Conservation (phyloP, 1,140 invertebrate species). For the Platyscapa corneri region DNA sequence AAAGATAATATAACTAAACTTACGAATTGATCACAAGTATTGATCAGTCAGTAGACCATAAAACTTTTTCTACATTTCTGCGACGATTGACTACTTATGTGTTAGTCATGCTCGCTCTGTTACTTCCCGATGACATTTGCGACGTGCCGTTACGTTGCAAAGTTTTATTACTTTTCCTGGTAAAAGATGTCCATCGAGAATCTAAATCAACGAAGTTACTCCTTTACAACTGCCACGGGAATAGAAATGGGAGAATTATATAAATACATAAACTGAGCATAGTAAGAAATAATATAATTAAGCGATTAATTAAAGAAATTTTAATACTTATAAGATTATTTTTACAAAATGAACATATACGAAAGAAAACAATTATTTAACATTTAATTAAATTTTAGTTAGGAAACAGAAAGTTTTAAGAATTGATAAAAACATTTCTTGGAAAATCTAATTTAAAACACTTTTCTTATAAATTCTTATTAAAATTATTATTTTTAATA, state of each 20-base stretch:
- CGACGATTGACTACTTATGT: neutral
- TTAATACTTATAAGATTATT: neutral
- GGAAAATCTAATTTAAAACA: too few species aligned
- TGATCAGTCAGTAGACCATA: neutral
- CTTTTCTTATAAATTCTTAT: too few species aligned
- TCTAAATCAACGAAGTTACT: conserved; percentile 4
- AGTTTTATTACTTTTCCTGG: neutral
- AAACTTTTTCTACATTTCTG: neutral
- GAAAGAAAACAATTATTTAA: too few species aligned
- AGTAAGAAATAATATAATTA: neutral
- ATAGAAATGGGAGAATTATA: neutral
- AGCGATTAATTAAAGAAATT: neutral
- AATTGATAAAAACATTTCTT: too few species aligned
- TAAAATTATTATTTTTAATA: too few species aligned
- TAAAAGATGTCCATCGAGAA: neutral
- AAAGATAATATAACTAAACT: neutral
- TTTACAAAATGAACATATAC: too few species aligned
- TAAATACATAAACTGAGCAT: neutral
- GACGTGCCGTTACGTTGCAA: neutral
- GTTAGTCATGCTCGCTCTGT: neutral
- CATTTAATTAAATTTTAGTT: too few species aligned
- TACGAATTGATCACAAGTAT: neutral
- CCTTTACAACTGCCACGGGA: neutral
- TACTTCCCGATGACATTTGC: neutral
- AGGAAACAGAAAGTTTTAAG: too few species aligned